These are phyloP conservation scores for Hylaeus anthracinus DNA, from an alignment of 1,140 invertebrate species.

Conservation along the genomic window DNA sequence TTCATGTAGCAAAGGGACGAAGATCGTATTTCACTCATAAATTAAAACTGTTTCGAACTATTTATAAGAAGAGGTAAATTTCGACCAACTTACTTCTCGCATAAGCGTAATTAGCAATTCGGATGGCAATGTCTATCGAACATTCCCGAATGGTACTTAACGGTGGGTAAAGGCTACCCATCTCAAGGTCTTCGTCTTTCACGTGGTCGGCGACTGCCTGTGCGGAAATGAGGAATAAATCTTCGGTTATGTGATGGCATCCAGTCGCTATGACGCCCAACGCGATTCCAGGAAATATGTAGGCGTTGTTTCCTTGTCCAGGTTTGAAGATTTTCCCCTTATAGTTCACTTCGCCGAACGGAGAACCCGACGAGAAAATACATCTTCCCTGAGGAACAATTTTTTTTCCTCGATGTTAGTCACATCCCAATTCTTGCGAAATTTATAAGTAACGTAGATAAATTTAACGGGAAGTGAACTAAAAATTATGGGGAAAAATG, in stretches of 20 bases:
- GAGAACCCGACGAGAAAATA: constrained; percentile 96
- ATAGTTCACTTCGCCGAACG: constrained; percentile 90
- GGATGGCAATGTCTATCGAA: constrained; percentile 87
- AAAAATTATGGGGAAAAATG: too few species aligned
- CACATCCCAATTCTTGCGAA: neutral
- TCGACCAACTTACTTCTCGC: constrained; percentile 78
- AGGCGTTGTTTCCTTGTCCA: constrained; percentile 98
- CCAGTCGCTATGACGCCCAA: constrained; percentile 93
- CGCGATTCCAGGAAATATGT: constrained; percentile 97
- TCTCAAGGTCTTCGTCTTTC: constrained; percentile 85
- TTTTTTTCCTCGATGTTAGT: neutral
- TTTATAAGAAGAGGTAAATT: neutral
- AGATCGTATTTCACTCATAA: neutral
- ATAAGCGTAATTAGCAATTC: constrained; percentile 87
- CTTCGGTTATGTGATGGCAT: constrained; percentile 94
- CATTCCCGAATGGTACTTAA: constrained; percentile 87
- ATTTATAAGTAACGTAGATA: neutral
- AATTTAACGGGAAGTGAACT: too few species aligned
- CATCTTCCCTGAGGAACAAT: constrained; percentile 86
- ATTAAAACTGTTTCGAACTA: constrained; percentile 8
- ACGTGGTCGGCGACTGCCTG: constrained; percentile 88
- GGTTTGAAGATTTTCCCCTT: constrained; percentile 91
- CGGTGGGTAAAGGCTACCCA: constrained; percentile 90
- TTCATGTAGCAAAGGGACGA: too few species aligned
- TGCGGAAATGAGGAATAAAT: constrained; percentile 94